phyloP scores from a whole-genome alignment of 2,113 vertebrate genomes.

The Petrocephalus microphthalmus region DNA sequence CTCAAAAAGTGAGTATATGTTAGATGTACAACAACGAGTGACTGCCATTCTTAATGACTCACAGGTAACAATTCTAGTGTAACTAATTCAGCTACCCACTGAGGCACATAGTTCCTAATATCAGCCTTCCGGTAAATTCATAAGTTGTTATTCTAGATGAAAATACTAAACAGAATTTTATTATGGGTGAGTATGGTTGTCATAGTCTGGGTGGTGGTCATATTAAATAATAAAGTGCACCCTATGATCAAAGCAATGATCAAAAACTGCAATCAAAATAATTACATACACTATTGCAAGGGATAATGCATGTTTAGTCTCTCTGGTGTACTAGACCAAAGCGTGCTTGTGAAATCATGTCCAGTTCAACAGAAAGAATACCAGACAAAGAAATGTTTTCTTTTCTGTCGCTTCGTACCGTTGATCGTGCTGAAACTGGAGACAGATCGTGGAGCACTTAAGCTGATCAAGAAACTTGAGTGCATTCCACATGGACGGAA shows the following conservation, averaged over 20 bases:
- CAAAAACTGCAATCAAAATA: not conserved
- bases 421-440: not conserved
- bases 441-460: not conserved
- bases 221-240: not conserved
- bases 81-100: not conserved
- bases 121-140: not conserved
- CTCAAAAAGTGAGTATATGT: not conserved
- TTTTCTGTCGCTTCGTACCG: not conserved
- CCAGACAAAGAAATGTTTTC: not conserved
- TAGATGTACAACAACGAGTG: not conserved
- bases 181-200: not conserved
- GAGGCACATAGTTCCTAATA: not conserved
- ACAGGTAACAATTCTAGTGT: not conserved
- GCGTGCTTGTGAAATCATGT: not conserved
- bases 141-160: not conserved
- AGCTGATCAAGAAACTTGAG: conserved; percentile 5
- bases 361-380: not conserved
- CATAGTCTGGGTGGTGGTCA: not conserved
- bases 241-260: not conserved
- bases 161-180: not conserved
- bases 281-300: not conserved
- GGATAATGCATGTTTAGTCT: not conserved
- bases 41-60: not conserved
- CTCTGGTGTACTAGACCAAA: not conserved
- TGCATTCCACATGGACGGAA: not conserved